Conservation (phyloP, 2,797 vertebrate genomes). For the Pelochelys cantorii region DNA sequence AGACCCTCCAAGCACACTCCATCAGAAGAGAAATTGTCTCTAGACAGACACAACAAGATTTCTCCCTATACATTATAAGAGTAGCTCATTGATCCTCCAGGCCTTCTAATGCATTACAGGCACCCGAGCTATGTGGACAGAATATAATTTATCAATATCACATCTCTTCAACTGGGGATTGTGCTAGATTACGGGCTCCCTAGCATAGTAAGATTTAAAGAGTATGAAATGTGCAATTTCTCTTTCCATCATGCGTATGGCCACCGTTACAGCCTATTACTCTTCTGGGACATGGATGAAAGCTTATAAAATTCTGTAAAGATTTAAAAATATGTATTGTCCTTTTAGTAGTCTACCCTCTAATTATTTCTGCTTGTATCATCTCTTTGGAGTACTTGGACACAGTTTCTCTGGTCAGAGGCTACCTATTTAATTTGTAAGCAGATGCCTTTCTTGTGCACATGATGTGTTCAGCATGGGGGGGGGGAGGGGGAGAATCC, state of each 20-base stretch:
- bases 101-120: slow-evolving; percentile 53
- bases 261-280: not conserved
- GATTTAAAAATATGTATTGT: slow-evolving; percentile 36
- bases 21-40: slow-evolving; percentile 58
- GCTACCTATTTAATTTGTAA: not conserved
- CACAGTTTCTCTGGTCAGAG: not conserved
- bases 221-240: not conserved
- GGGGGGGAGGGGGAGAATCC: not conserved
- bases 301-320: slow-evolving; percentile 2
- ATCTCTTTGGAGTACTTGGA: not conserved
- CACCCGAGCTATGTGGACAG: slow-evolving; percentile 53
- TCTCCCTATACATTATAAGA: slow-evolving; percentile 61
- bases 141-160: slow-evolving; percentile 64
- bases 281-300: slow-evolving; percentile 2
- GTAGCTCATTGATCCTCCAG: slow-evolving; percentile 57
- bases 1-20: slow-evolving; percentile 50
- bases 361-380: not conserved
- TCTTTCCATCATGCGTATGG: not conserved
- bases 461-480: not conserved
- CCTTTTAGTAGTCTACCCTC: not conserved
- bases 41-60: slow-evolving; percentile 64
- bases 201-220: slow-evolving; percentile 33
- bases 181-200: slow-evolving; percentile 37
- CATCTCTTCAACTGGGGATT: slow-evolving; percentile 17
- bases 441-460: not conserved